Evolutionary conservation across 2,888 invertebrate species (phyloP).

Genomic region (Phorcus lineatus): DNA sequence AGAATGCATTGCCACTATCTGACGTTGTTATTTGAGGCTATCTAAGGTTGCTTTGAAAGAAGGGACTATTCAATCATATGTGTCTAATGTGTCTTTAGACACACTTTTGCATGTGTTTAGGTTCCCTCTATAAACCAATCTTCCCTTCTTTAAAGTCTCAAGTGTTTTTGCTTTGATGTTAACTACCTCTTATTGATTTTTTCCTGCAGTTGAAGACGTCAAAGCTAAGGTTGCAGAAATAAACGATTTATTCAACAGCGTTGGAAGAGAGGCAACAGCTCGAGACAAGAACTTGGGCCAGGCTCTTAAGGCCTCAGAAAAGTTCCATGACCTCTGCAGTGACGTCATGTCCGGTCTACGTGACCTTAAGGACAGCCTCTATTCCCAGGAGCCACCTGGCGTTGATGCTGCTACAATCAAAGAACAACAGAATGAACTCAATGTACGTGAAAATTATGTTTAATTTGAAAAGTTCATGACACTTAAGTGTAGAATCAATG

Average conservation of each 20-base stretch:
- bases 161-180: too few species aligned
- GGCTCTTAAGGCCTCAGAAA: conserved; percentile 65
- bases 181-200: neutral
- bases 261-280: conserved; percentile 54
- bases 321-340: conserved; percentile 67
- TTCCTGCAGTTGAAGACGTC: conserved; percentile 66
- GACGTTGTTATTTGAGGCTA: too few species aligned
- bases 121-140: too few species aligned
- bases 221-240: conserved; percentile 68
- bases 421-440: conserved; percentile 73
- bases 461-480: neutral
- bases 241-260: conserved; percentile 57
- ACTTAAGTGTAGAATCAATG: too few species aligned
- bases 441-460: conserved; percentile 50
- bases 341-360: conserved; percentile 69
- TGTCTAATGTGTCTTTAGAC: too few species aligned
- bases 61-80: too few species aligned
- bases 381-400: conserved; percentile 72
- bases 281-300: conserved; percentile 62
- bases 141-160: too few species aligned
- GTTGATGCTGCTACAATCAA: conserved; percentile 70
- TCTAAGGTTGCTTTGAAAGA: too few species aligned
- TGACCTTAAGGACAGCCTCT: conserved; percentile 73
- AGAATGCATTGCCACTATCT: too few species aligned
- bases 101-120: too few species aligned